phyloP scores from a whole-genome alignment of 2,113 vertebrate genomes.

The Pluvialis apricaria region DNA sequence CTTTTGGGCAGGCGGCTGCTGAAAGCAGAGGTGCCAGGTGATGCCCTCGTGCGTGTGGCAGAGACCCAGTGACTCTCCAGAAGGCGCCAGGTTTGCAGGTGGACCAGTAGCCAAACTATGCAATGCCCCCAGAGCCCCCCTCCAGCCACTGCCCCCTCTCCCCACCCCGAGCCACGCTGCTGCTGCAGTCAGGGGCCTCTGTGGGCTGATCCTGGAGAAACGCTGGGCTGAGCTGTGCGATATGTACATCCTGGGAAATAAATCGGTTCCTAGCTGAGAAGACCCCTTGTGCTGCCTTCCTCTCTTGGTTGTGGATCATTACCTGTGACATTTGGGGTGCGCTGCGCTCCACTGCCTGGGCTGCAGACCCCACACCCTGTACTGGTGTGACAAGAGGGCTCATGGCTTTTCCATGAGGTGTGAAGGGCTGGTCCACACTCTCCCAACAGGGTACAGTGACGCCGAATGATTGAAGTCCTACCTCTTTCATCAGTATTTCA shows the following conservation, averaged over 20 bases:
- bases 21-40: neutral
- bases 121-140: rapidly evolving
- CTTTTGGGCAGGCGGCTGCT: neutral
- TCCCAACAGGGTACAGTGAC: neutral
- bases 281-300: neutral
- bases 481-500: neutral
- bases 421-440: neutral
- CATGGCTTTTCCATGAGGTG: neutral
- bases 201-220: neutral
- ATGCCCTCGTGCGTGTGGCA: rapidly evolving
- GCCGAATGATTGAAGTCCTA: neutral
- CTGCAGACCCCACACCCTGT: neutral
- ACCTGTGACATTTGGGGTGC: neutral
- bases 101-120: neutral
- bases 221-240: rapidly evolving
- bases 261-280: neutral
- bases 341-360: neutral
- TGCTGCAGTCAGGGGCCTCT: neutral
- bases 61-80: neutral
- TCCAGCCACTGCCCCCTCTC: neutral
- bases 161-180: rapidly evolving
- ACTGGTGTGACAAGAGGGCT: neutral
- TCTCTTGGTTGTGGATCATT: neutral
- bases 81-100: neutral
- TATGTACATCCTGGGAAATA: neutral